These are phyloP conservation scores for Tillus elongatus DNA, from an alignment of 2,888 invertebrate genomes.

Conservation along the genomic window DNA sequence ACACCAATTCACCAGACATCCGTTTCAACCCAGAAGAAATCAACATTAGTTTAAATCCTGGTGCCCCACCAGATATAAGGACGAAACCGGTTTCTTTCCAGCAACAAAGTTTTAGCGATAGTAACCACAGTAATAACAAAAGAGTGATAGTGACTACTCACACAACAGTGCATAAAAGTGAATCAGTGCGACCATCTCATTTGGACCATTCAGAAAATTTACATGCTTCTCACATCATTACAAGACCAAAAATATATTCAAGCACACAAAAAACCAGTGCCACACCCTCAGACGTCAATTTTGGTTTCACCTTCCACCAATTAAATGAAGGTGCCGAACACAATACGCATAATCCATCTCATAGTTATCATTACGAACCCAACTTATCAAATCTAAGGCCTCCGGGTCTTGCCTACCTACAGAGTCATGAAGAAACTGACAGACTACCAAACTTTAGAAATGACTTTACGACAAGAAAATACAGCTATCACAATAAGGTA, in stretches of 20 bases:
- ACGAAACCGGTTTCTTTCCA: constrained; percentile 25
- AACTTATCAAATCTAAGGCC: constrained; percentile 12
- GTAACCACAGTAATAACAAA: constrained; percentile 28
- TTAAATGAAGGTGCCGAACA: not conserved
- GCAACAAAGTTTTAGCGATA: constrained; percentile 22
- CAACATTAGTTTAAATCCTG: constrained; percentile 38
- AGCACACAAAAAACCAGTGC: constrained; percentile 5
- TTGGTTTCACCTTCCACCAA: constrained; percentile 30
- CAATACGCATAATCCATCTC: not conserved
- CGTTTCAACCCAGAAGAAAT: constrained; percentile 41
- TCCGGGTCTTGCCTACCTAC: constrained; percentile 3
- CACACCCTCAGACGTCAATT: constrained; percentile 28
- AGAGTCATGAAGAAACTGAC: constrained; percentile 6
- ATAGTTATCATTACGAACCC: too few species aligned
- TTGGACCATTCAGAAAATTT: not conserved
- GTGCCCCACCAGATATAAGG: constrained; percentile 33
- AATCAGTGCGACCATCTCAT: not conserved
- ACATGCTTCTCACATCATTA: not conserved
- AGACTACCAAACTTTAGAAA: constrained; percentile 17
- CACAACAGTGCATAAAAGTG: constrained; percentile 19
- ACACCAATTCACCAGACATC: constrained; percentile 32
- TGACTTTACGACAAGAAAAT: constrained; percentile 20
- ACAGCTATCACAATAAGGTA: constrained; percentile 8
- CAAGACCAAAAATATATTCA: too few species aligned
- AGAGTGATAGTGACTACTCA: constrained; percentile 36